Base-by-base conservation (phyloP, 2,797 vertebrate species). In the Rhinophrynus dorsalis region DNA sequence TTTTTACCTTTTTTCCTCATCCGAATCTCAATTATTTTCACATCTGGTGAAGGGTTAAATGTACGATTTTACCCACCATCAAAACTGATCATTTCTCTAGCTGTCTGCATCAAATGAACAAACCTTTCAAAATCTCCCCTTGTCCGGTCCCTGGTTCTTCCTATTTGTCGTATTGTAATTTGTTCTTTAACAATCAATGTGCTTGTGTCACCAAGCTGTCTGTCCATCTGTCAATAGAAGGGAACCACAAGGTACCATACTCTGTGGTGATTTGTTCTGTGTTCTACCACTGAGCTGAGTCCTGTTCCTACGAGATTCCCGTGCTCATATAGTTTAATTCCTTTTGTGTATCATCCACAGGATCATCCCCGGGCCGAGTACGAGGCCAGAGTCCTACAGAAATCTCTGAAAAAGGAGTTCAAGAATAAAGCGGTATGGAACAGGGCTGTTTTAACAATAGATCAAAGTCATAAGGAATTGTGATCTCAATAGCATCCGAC, bases 301-400 rank as follows among this genome's bases (percentile, higher is more conserved):
- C 29, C 55, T 68, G 30, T n/a, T 23, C 48, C 30, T 33, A 38
- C 42, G 13, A 11, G 4, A 11, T 8, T 17, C 2, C n/a, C 2
- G n/a, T 15, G 11, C 7, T 7, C 18, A 9, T 4, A 12, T 50
- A 8, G 11, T 13, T 42, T 48, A 32, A 30, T 26, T 23, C 11
- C 10, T 3, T 26, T 27, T 6, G 18, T 62, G 6, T 48, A 13
- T 65, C 35, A 2, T 44, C 47, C 20, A 32, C 82, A 99, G 96
- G 94, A 94, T 79, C 94, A 99, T 64, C 93, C 92, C 62, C 89
- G 95, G 73, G 93, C 95, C 0, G 95, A 98, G 50, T 99, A 99
- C 0, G 96, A 98, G 83, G 88, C 94, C 1, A 85, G 83, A 35
- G 94, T 98, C 51, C 84, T 93, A 84, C 75, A 95, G 83, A 99